Conservation (phyloP, 2,888 invertebrate genomes). For the Trimorus sp. region DNA sequence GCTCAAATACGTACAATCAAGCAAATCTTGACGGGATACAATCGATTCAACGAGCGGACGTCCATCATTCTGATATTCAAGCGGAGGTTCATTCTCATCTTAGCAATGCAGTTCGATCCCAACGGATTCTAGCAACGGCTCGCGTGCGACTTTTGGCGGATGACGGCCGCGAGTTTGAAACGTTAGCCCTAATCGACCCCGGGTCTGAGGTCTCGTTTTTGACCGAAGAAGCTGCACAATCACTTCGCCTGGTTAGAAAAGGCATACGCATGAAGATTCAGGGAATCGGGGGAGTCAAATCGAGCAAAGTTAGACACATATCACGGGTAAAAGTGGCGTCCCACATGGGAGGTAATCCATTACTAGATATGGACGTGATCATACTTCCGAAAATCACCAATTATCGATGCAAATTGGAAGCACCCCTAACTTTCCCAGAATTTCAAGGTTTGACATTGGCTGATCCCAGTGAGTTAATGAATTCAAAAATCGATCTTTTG, state of each 20-base stretch:
- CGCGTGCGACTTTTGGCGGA: background rate
- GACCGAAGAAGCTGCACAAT: background rate
- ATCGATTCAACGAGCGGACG: too few species aligned
- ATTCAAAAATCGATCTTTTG: background rate
- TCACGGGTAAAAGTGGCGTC: background rate
- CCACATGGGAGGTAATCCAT: background rate
- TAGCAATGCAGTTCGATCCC: background rate
- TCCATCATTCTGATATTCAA: background rate
- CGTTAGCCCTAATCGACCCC: conserved; percentile 2
- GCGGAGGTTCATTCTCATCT: background rate
- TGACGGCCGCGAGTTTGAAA: background rate
- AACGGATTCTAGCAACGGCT: background rate
- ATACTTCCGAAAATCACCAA: background rate
- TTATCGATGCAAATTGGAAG: background rate
- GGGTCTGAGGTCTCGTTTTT: conserved; percentile 14
- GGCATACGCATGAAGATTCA: background rate
- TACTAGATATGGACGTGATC: background rate
- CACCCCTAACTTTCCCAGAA: background rate
- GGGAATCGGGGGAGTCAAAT: conserved; percentile 6
- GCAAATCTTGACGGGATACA: too few species aligned
- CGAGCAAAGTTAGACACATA: background rate
- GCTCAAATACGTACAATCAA: too few species aligned
- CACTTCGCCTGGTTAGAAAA: background rate
- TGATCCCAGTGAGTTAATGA: background rate
- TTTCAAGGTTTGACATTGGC: background rate